Base-by-base conservation (phyloP, 2,797 vertebrate species). In the Microchirus variegatus region DNA sequence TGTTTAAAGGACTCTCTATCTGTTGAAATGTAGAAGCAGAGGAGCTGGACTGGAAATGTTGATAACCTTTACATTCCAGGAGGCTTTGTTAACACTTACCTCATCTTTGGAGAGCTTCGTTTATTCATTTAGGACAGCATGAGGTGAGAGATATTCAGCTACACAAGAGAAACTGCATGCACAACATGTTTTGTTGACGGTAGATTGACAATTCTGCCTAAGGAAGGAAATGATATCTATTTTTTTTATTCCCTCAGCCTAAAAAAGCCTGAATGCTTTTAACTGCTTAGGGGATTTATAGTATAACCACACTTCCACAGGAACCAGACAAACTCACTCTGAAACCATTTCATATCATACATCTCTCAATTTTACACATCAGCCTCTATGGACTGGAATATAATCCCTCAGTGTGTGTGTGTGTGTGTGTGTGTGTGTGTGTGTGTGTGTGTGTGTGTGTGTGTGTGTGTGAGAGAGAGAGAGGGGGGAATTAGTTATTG, bases 1-100 rank as follows among this genome's bases (percentile, higher is more conserved):
- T 63, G 59, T 73, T 75, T 53, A n/a, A 45, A 26, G 26, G 26
- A 26, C 26, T 26, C 26, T n/a, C n/a, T n/a, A n/a, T n/a, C n/a
- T n/a, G n/a, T n/a, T 5, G 22, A 22, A 3, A 22, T 22, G 22
- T 22, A 22, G 22, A 8, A 5, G 31, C 31, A 31, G 31, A 31
- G 5, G 31, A 31, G 31, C 31, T 31, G 31, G 31, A 8, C 31
- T 31, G 31, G 31, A 8, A 31, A 31, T 31, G 5, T 31, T 31
- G 31, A 31, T 31, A 31, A 31, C 31, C 53, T 26, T 53, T 43
- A 49, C 37, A 49, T 56, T 10, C 8, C 11, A 10, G 16, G 17
- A 44, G 11, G 17, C 10, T 43, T 31, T 31, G 31, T 31, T 31
- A 31, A 31, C 31, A 31, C 31, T 31, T 8, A 8, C 31, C 31